Evolutionary conservation across 2,113 vertebrate species (phyloP).

Genomic region (Sinocyclocheilus anshuiensis): DNA sequence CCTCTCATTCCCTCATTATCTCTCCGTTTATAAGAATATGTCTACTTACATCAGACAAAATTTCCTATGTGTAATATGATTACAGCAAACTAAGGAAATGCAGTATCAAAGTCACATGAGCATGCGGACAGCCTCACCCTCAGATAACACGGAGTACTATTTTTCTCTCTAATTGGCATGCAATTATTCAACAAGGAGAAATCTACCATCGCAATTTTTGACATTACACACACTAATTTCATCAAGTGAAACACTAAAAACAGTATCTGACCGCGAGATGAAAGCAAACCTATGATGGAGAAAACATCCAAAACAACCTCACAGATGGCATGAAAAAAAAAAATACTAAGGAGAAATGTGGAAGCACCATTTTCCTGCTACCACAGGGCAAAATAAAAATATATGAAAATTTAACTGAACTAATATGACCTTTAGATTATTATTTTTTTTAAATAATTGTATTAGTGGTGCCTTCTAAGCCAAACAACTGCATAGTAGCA

Average conservation of each 20-base stretch:
- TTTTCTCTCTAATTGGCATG: neutral
- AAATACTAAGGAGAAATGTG: too few relatives aligned
- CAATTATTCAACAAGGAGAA: neutral
- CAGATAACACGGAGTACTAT: neutral
- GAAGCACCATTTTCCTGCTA: too few relatives aligned
- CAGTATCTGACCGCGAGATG: neutral
- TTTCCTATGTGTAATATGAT: slow-evolving; percentile 51
- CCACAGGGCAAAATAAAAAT: too few relatives aligned
- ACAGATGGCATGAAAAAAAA: too few relatives aligned
- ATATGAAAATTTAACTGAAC: too few relatives aligned
- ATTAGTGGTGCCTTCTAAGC: too few relatives aligned
- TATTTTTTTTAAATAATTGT: too few relatives aligned
- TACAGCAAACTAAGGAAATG: slow-evolving; percentile 60
- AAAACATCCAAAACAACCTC: neutral
- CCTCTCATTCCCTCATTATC: slow-evolving; percentile 32
- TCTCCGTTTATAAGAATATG: neutral
- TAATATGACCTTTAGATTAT: too few relatives aligned
- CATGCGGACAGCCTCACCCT: neutral
- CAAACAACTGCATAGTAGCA: too few relatives aligned
- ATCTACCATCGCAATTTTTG: neutral
- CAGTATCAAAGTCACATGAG: slow-evolving; percentile 61
- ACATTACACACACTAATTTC: slow-evolving; percentile 25
- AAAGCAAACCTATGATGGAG: neutral
- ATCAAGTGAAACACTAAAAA: neutral
- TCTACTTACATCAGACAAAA: slow-evolving; percentile 50